Evolutionary conservation across 2,113 vertebrate species (phyloP).

Genomic region (Paralichthys olivaceus): DNA sequence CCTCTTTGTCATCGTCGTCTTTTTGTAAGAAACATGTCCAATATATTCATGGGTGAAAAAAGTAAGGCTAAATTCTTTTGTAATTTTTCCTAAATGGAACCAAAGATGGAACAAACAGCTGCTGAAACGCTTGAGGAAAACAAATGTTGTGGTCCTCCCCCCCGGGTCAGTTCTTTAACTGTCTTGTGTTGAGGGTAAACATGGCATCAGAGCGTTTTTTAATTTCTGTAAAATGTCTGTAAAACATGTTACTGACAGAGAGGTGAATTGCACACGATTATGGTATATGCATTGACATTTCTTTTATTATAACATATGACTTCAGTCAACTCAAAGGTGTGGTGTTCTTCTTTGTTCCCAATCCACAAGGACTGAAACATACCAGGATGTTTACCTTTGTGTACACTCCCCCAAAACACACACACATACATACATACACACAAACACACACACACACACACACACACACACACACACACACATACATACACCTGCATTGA

Average conservation of each 20-base stretch:
- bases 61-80: constrained; percentile 44
- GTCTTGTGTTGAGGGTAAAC: not conserved
- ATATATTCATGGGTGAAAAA: constrained; percentile 31
- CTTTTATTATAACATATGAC: constrained; percentile 38
- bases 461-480: constrained; percentile 4
- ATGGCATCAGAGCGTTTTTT: not conserved
- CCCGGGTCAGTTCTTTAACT: not conserved
- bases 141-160: not conserved
- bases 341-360: constrained; percentile 13
- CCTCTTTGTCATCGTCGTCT: not conserved
- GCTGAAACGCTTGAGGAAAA: not conserved
- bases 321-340: constrained; percentile 27
- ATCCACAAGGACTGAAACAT: not conserved
- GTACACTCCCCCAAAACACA: not conserved
- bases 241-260: constrained; percentile 1
- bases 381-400: constrained; percentile 33
- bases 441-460: constrained; percentile 10
- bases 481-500: not conserved
- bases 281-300: constrained; percentile 20
- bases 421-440: not conserved
- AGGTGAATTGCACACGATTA: constrained; percentile 28
- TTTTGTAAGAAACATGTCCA: constrained; percentile 20
- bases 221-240: constrained; percentile 6
- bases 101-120: constrained; percentile 54
- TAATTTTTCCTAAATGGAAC: constrained; percentile 30